These are phyloP conservation scores for Thaumatotibia leucotreta DNA, from an alignment of 1,140 invertebrate species.

Conservation along the genomic window DNA sequence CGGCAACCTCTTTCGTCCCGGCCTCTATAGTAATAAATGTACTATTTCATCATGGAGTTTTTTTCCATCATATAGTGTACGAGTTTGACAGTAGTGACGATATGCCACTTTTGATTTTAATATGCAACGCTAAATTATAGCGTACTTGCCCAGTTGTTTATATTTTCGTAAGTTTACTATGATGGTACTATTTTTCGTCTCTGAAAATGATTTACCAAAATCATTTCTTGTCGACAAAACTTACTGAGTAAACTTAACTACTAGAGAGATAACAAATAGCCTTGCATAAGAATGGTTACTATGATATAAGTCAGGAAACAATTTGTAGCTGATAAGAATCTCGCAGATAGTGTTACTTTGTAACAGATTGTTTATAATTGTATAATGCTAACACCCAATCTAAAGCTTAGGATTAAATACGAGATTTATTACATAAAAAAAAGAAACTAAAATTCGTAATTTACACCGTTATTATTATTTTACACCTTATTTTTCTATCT, in stretches of 20 bases:
- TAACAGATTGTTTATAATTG: neutral
- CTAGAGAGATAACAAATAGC: neutral
- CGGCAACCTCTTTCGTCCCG: too few relatives aligned
- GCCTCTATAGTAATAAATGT: too few relatives aligned
- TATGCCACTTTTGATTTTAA: too few relatives aligned
- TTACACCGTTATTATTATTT: too few relatives aligned
- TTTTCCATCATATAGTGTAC: too few relatives aligned
- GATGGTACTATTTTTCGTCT: conserved; percentile 70
- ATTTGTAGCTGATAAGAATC: neutral
- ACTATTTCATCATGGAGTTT: too few relatives aligned
- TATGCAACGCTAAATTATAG: too few relatives aligned
- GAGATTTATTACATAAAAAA: neutral
- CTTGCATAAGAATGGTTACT: neutral
- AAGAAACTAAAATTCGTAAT: too few relatives aligned
- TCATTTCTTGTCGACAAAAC: conserved; percentile 38
- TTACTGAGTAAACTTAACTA: conserved; percentile 36
- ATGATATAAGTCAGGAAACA: neutral
- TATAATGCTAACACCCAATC: neutral
- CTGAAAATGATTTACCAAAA: conserved; percentile 41
- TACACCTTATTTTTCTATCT: too few relatives aligned
- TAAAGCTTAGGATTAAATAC: neutral
- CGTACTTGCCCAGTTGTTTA: too few relatives aligned
- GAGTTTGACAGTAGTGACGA: too few relatives aligned
- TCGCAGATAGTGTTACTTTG: neutral
- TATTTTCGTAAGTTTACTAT: conserved; percentile 37